These are phyloP conservation scores for Drosophila athabasca DNA, from an alignment of 1,140 invertebrate genomes.

Conservation along the genomic window DNA sequence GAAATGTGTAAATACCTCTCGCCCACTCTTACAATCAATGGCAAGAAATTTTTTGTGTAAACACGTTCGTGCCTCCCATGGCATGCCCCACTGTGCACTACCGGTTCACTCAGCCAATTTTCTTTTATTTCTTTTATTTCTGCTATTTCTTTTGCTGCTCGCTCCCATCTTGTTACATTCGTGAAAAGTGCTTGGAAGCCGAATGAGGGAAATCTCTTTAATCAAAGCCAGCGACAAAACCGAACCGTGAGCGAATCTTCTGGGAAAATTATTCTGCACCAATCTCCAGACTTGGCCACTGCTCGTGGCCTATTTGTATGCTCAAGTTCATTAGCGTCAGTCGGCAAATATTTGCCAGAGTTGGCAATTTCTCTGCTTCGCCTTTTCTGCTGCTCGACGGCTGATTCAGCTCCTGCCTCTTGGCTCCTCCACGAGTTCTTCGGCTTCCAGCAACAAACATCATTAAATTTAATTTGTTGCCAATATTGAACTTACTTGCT, in stretches of 20 bases:
- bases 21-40: conserved; percentile 65
- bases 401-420: conserved; percentile 19
- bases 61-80: conserved; percentile 37
- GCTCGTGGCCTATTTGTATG: conserved; percentile 63
- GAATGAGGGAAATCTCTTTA: conserved; percentile 54
- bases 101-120: conserved; percentile 39
- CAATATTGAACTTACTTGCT: conserved; percentile 60
- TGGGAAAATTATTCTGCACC: conserved; percentile 46
- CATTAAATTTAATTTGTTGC: conserved; percentile 79
- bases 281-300: conserved; percentile 5
- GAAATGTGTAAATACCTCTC: conserved; percentile 37
- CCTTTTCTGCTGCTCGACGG: conserved; percentile 18
- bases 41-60: conserved; percentile 64
- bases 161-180: conserved; percentile 22
- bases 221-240: conserved; percentile 48
- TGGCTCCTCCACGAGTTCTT: conserved; percentile 15
- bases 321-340: conserved; percentile 77
- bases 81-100: not conserved
- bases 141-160: conserved; percentile 13
- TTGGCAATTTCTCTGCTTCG: conserved; percentile 54
- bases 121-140: conserved; percentile 53
- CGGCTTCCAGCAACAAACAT: conserved; percentile 67
- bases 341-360: conserved; percentile 71
- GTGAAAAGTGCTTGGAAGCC: conserved; percentile 10
- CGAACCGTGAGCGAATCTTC: conserved; percentile 27